A percentile compares a stretch with the other conserved stretches of the same genome.
Evolutionary conservation across 1,140 invertebrate species (phyloP).

Genomic region (Caenorhabditis brenneri): DNA sequence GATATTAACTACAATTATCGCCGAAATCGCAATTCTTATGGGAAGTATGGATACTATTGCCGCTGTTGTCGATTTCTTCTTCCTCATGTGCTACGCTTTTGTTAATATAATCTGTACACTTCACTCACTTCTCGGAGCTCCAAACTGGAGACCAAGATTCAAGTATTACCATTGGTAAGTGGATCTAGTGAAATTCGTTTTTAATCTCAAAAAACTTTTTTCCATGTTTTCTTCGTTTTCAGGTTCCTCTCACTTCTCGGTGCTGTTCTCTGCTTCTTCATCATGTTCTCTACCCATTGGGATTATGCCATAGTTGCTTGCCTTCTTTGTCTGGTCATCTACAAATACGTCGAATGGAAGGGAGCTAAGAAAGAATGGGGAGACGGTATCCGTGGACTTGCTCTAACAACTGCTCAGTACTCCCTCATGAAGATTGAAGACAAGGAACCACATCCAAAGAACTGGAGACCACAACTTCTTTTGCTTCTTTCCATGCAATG

Average conservation of each 20-base stretch:
- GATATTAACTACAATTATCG: slow-evolving; percentile 86
- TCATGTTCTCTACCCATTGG: slow-evolving; percentile 99
- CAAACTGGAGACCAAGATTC: slow-evolving; percentile 97
- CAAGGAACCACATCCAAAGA: slow-evolving; percentile 69
- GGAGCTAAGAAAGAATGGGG: slow-evolving; percentile 99
- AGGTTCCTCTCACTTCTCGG: slow-evolving; percentile 85
- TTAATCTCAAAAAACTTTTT: not conserved
- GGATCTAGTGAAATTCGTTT: not conserved
- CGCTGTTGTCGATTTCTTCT: slow-evolving; percentile 77
- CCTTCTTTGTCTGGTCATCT: slow-evolving; percentile 89
- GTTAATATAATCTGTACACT: slow-evolving; percentile 97
- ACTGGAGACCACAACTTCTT: slow-evolving; percentile 68
- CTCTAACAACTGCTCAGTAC: slow-evolving; percentile 92
- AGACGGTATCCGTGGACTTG: slow-evolving; percentile 94
- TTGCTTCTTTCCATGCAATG: slow-evolving; percentile 68
- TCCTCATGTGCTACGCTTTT: slow-evolving; percentile 99
- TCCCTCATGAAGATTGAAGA: slow-evolving; percentile 76
- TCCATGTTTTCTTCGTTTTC: not conserved
- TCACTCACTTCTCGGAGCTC: slow-evolving; percentile 89
- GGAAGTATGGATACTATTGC: slow-evolving; percentile 70
- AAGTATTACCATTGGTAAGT: slow-evolving; percentile 95
- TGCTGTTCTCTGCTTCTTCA: slow-evolving; percentile 89
- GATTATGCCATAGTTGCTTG: slow-evolving; percentile 94
- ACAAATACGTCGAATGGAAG: slow-evolving; percentile 99
- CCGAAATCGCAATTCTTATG: slow-evolving; percentile 68